Conservation (phyloP, 1,140 invertebrate genomes). For the Meloidogyne hapla region DNA sequence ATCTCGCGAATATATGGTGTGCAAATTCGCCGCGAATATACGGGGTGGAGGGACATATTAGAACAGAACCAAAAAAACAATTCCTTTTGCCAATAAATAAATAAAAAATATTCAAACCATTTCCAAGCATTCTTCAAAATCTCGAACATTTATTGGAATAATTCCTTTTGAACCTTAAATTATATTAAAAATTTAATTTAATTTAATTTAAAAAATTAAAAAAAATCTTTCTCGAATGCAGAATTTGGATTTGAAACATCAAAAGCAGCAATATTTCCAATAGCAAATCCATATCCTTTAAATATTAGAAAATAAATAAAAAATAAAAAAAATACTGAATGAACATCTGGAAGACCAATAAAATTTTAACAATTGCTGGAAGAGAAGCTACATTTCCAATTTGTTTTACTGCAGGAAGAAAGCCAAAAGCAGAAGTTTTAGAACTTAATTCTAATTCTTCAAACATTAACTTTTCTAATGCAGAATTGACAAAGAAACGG, state of each 20-base stretch:
- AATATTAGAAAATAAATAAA: neutral
- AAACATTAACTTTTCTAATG: constrained; percentile 91
- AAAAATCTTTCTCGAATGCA: no score
- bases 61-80: no score
- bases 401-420: constrained; percentile 96
- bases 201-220: constrained; percentile 57
- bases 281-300: constrained; percentile 95
- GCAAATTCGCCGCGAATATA: no score
- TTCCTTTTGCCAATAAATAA: no score
- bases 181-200: neutral
- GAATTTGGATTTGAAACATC: constrained; percentile 87
- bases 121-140: constrained; percentile 95
- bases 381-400: constrained; percentile 98
- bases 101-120: constrained; percentile 70
- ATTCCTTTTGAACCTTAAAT: constrained; percentile 81
- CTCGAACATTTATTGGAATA: constrained; percentile 92
- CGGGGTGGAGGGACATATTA: no score
- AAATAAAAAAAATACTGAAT: constrained; percentile 71
- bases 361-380: constrained; percentile 88
- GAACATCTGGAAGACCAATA: constrained; percentile 90
- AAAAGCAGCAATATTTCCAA: constrained; percentile 99
- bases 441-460: constrained; percentile 90
- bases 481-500: constrained; percentile 91
- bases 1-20: no score
- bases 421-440: constrained; percentile 74